Base-by-base conservation (phyloP, 2,113 vertebrate species). In the Scopus umbretta region DNA sequence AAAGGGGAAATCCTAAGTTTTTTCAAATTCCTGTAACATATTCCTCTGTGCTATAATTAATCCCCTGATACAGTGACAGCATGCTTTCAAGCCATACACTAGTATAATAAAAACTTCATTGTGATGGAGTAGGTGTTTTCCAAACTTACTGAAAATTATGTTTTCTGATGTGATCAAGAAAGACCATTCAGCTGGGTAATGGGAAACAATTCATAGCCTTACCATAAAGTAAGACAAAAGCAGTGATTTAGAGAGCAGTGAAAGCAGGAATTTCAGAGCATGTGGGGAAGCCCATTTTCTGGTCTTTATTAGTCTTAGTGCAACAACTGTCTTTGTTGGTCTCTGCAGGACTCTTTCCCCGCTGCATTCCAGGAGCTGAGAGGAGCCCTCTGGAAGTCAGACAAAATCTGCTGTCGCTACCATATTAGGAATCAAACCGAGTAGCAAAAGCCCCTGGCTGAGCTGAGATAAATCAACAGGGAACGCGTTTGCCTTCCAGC, bases 381-480 rank as follows among this genome's bases (percentile, higher is more conserved):
- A 97, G 94, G 90, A 97, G 96, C 92, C 91, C 16, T 70, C 94
- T 98, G 98, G 97, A 98, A 97, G 94, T 84, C 86, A 74, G 81
- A 97, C 96, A 97, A 95, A 98, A 97, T 93, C 67, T 92, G 98
- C 96, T 94, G 74, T 63, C 4, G 29, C 91, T 98, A 97, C 98
- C 98, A 97, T 98, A 98, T 98, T 98, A 98, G 98, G 98, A 98
- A 97, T 97, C 95, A 96, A 98, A 98, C 81, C 7, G 86, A 96
- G 92, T 21, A 97, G 96, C 92, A 86, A 93, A 96, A 96, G 90
- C 87, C 86, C 59, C 95, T 45, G 93, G 96, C 96, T 95, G 91
- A 97, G 96, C 9, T 0, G 65, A 94, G 96, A 97, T 97, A 98
- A 96, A 98, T 98, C 98, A 98, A 96, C 97, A 97, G 97, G 96